Evolutionary conservation across 2,888 invertebrate species (phyloP).

Genomic region (Eupithecia exiguata): DNA sequence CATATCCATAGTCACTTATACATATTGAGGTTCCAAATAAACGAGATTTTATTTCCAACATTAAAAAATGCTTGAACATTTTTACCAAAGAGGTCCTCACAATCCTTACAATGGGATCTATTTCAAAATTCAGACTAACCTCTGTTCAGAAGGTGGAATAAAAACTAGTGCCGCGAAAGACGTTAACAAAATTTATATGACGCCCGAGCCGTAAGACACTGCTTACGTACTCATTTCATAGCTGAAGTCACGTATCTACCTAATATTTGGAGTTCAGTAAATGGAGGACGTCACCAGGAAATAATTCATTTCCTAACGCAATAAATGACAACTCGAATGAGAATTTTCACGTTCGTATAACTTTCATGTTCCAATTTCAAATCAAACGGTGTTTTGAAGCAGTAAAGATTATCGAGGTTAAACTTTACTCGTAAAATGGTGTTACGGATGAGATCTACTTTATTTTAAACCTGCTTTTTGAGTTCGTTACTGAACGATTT

Average conservation of each 20-base stretch:
- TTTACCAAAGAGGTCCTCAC: too few relatives aligned
- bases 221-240: background rate
- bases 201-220: too few relatives aligned
- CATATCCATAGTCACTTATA: too few relatives aligned
- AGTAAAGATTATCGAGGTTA: conserved; percentile 5
- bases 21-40: too few relatives aligned
- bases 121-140: too few relatives aligned
- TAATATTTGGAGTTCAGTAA: background rate
- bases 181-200: too few relatives aligned
- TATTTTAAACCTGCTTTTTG: background rate
- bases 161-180: too few relatives aligned
- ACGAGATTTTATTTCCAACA: too few relatives aligned
- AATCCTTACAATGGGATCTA: too few relatives aligned
- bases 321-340: background rate
- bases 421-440: conserved; percentile 1
- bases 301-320: conserved; percentile 7
- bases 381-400: conserved; percentile 1
- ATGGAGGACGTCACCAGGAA: background rate
- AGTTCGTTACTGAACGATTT: background rate
- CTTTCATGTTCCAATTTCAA: conserved; percentile 5
- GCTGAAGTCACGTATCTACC: background rate
- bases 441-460: background rate
- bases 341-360: conserved; percentile 7
- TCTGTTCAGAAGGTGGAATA: too few relatives aligned
- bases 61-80: too few relatives aligned